Base-by-base conservation (phyloP, 2,888 invertebrate genomes). In the Lacanobia oleracea region DNA sequence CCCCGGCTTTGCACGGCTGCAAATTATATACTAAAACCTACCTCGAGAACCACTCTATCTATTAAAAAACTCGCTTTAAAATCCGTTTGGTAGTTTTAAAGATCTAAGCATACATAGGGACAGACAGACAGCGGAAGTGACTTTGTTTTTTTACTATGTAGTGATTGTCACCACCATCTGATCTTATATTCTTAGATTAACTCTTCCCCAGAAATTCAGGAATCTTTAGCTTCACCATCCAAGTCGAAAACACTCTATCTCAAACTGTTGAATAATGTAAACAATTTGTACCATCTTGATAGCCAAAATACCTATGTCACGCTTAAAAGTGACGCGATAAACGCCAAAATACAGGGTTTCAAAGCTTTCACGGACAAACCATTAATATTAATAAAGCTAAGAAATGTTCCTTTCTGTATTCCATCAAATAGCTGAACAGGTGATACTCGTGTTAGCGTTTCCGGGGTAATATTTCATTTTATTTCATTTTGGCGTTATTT, bases 321-420 rank as follows among this genome's bases (percentile, higher is more conserved):
- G 68, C 72, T 82, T 77, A 77, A 78, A 84, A 86, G 81, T 84
- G 81, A 81, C 76, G 70, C 61, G 75, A 75, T 85, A 80, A 86
- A 81, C 72, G 73, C 61, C 76, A 9, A 75, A 75, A 79, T 69
- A 74, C 70, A 77, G 66, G 81, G 83, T 66, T 74, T 66, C 53
- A 65, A 67, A 67, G 79, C 85, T 77, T 84, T 70, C 63, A 78
- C 65, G 77, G 66, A 68, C 74, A 66, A 57, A 60, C 61, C 83
- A 85, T 85, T 82, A 82, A 85, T 85, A 85, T 87, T 81, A 79
- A 83, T 80, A 80, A 82, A 67, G 81, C 66, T 45, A 67, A 70
- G 80, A 69, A 86, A 74, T 65, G 45, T 76, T 77, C 67, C 71
- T 50, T 62, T 75, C 67, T 75, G 72, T 79, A 65, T 87, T 76